phyloP scores from a whole-genome alignment of 2,888 invertebrate genomes.

The Lasioglossum zephyrum region DNA sequence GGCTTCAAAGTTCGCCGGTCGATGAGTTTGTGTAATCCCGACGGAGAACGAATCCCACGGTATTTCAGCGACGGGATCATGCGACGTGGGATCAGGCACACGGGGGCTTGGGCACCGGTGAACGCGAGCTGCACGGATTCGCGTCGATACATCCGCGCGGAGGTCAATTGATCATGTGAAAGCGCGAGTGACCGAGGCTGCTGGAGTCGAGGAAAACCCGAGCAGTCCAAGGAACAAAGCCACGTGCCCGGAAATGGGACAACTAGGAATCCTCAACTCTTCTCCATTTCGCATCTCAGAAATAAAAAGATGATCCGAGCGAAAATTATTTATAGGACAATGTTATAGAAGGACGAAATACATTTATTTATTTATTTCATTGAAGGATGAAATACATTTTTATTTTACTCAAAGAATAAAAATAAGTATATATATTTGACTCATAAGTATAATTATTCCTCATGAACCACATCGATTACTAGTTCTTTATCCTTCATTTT shows the following conservation, averaged over 20 bases:
- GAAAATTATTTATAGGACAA: neutral
- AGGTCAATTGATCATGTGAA: constrained; percentile 68
- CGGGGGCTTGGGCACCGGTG: neutral
- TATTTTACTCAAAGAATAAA: too few relatives aligned
- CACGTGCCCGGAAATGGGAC: constrained; percentile 17
- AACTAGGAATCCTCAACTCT: neutral
- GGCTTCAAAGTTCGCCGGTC: constrained; percentile 43
- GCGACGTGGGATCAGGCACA: constrained; percentile 48
- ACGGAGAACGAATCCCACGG: constrained; percentile 63
- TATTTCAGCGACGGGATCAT: constrained; percentile 50
- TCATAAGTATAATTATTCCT: too few relatives aligned
- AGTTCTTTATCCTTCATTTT: too few relatives aligned
- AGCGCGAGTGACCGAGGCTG: constrained; percentile 53
- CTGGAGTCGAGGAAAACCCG: constrained; percentile 24
- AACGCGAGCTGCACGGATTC: constrained; percentile 28
- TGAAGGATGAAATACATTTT: too few relatives aligned
- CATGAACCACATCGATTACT: too few relatives aligned
- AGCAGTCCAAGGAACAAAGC: constrained; percentile 36
- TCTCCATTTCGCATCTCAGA: neutral
- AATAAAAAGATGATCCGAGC: too few relatives aligned
- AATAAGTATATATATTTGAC: too few relatives aligned
- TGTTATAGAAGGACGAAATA: neutral
- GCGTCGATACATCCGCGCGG: constrained; percentile 51
- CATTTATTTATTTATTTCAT: too few relatives aligned
- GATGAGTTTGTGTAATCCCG: constrained; percentile 56